These are phyloP conservation scores for Bettongia penicillata DNA, from an alignment of 2,113 vertebrate genomes.

Conservation along the genomic window DNA sequence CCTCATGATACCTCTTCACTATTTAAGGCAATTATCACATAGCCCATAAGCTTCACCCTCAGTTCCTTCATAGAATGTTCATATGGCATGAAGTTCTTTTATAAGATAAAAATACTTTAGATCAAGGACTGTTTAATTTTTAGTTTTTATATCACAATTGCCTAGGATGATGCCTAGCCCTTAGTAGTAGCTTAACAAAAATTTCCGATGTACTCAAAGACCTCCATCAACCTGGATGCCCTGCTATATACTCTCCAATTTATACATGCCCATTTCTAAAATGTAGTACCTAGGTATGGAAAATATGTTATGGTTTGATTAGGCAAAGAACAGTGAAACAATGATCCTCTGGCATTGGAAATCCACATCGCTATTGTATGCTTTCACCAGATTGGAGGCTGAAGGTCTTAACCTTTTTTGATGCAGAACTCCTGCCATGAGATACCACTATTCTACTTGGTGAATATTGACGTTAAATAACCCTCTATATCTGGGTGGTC, in stretches of 20 bases:
- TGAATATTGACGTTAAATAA: too few relatives aligned
- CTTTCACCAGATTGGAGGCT: background rate
- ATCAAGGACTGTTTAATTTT: background rate
- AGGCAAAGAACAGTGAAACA: background rate
- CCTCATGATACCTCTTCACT: background rate
- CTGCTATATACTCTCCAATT: background rate
- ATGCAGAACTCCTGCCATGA: too few relatives aligned
- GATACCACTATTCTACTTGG: too few relatives aligned
- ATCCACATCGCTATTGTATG: background rate
- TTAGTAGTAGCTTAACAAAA: background rate
- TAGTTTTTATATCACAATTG: background rate
- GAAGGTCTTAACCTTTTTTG: background rate
- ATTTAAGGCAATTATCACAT: background rate
- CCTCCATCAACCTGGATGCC: background rate
- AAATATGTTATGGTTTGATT: background rate
- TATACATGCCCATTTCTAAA: background rate
- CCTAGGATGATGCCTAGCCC: background rate
- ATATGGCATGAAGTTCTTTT: background rate
- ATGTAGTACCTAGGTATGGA: background rate
- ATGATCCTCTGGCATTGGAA: background rate
- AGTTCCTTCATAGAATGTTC: background rate
- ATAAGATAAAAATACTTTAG: background rate
- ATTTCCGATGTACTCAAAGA: background rate
- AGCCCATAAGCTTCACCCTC: background rate
- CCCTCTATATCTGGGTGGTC: too few relatives aligned